Conservation (phyloP, 2,888 invertebrate genomes). For the Dioctria rufipes region DNA sequence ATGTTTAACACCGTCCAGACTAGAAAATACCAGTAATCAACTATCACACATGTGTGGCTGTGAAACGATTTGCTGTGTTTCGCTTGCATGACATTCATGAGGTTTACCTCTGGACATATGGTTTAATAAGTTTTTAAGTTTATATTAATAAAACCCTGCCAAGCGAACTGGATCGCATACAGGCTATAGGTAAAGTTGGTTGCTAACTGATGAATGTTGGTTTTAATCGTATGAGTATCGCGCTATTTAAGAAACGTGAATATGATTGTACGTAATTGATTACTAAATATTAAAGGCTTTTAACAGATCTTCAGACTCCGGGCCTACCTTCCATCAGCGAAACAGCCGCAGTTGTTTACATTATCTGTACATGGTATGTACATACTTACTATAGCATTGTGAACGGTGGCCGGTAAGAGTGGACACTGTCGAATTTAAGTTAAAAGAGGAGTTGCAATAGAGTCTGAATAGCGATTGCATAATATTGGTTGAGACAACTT, state of each 20-base stretch:
- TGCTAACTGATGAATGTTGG: too few relatives aligned
- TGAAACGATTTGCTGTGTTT: background rate
- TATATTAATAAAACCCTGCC: background rate
- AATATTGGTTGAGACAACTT: too few relatives aligned
- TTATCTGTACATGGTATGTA: too few relatives aligned
- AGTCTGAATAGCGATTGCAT: background rate
- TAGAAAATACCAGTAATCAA: background rate
- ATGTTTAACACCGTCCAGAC: background rate
- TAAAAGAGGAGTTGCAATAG: background rate
- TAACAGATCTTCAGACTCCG: too few relatives aligned
- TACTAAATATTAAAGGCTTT: too few relatives aligned
- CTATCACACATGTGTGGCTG: background rate
- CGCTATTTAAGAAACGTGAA: too few relatives aligned
- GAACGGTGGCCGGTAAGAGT: background rate
- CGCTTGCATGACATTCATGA: background rate
- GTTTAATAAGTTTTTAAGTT: background rate
- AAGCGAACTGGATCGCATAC: background rate
- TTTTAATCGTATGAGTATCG: too few relatives aligned
- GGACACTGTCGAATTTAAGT: constrained; percentile 7
- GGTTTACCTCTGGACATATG: background rate
- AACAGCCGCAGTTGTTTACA: too few relatives aligned
- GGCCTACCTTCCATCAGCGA: too few relatives aligned
- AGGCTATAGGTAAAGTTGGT: too few relatives aligned
- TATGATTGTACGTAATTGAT: too few relatives aligned
- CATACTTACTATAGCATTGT: background rate